Conservation (phyloP, 1,140 invertebrate species). For the Physella acuta region DNA sequence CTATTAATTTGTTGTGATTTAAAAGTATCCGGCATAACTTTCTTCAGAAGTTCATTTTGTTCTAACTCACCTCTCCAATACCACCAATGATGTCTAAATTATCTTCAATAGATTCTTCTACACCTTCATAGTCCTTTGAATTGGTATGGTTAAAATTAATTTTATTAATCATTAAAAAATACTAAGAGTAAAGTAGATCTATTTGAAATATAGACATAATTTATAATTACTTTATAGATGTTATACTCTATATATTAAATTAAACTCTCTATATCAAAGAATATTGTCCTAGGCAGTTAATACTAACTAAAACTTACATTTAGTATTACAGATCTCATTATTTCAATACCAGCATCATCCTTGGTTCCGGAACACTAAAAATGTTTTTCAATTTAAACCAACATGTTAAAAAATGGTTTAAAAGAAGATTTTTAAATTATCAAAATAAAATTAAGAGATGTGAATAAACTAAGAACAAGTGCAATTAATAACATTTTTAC, state of each 20-base stretch:
- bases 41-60: no score
- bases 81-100: slow-evolving; percentile 7
- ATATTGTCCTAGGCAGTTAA: no score
- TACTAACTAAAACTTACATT: not conserved
- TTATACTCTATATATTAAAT: no score
- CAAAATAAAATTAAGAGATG: not conserved
- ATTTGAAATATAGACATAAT: no score
- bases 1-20: no score
- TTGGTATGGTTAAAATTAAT: no score
- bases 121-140: slow-evolving; percentile 14
- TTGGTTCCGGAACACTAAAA: not conserved
- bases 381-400: not conserved
- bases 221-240: no score
- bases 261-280: no score
- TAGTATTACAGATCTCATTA: not conserved
- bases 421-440: not conserved
- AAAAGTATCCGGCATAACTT: no score
- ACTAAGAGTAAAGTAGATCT: no score
- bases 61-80: slow-evolving; percentile 12
- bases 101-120: not conserved
- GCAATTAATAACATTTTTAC: not conserved
- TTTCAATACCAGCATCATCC: not conserved
- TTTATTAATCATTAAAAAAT: no score
- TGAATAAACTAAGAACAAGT: not conserved
- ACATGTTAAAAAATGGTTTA: not conserved